These are phyloP conservation scores for Spodoptera littoralis DNA, from an alignment of 2,888 invertebrate species.

Conservation along the genomic window DNA sequence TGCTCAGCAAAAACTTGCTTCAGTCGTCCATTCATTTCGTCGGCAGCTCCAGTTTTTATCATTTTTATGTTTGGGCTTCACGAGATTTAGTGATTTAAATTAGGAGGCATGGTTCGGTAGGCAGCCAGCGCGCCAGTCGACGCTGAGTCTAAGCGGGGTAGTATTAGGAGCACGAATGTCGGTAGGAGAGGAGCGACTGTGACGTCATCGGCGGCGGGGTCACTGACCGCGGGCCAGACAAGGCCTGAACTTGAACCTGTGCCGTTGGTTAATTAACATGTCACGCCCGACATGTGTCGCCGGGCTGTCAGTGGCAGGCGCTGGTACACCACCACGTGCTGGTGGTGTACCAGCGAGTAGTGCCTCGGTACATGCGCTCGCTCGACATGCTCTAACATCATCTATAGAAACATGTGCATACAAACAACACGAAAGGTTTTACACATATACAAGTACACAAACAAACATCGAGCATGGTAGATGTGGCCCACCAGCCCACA, in stretches of 20 bases:
- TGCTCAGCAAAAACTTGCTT: conserved; percentile 49
- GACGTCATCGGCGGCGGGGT: conserved; percentile 65
- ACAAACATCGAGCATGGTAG: no score
- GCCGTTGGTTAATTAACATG: conserved; percentile 62
- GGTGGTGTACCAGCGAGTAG: no score
- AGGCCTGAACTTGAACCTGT: conserved; percentile 69
- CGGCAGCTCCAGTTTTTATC: conserved; percentile 55
- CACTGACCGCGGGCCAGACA: conserved; percentile 62
- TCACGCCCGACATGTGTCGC: conserved; percentile 25
- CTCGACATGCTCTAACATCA: no score
- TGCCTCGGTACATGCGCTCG: no score
- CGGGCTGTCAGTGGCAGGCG: no score
- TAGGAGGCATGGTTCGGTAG: conserved; percentile 27
- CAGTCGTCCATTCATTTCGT: conserved; percentile 57
- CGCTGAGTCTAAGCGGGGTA: conserved; percentile 13
- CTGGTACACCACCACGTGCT: neutral
- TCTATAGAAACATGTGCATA: no score
- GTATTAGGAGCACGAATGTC: conserved; percentile 15
- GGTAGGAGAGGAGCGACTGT: conserved; percentile 48
- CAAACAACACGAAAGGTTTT: no score
- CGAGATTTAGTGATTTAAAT: conserved; percentile 54
- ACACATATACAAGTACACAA: no score
- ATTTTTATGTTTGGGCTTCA: conserved; percentile 38
- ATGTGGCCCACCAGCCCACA: no score
- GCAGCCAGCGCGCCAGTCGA: conserved; percentile 9